Base-by-base conservation (phyloP, 2,888 invertebrate genomes). In the Agrotis clavis region DNA sequence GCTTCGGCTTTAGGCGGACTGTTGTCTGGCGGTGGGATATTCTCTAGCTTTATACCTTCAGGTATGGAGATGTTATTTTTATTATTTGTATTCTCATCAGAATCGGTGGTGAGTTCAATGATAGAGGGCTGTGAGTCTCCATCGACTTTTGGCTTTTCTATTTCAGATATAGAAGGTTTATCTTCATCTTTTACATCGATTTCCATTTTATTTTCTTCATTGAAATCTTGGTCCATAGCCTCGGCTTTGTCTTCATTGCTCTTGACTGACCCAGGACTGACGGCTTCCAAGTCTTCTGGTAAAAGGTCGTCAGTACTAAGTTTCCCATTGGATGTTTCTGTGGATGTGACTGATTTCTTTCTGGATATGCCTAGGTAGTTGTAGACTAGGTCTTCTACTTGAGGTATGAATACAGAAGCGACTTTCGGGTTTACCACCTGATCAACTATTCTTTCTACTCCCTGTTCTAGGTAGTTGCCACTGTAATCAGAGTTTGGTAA, bases 341-440 rank as follows among this genome's bases (percentile, higher is more conserved):
- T 83, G n/a, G 85, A 83, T 1, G 88, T 77, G 1, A 84, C 75
- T 1, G 91, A 91, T 79, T 97, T 97, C 54, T 98, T 98, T 83
- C 97, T 97, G 69, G 98, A 97, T 64, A 99, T 97, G 0, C 99
- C 99, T 59, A 99, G 94, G 92, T 97, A 98, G 91, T 98, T 98
- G 90, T 99, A 99, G 0, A 99, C 98, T 19, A 99, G 97, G 87
- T 99, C 98, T 93, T 99, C 99, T 13, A 99, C 98, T 96, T 98
- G 98, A 0, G 99, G 98, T 90, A 98, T 98, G 91, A 99, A 99
- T 16, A 98, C 97, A 4, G 98, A 97, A 79, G 98, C 97, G 11
- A 99, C 98, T 96, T 99, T 99, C 0, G 99, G 99, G 92, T 99
- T 99, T 0, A 99, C 99, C 0, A 99, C 99, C 96, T 99, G 99